phyloP scores from a whole-genome alignment of 2,113 vertebrate species.

The Pungitius pungitius region DNA sequence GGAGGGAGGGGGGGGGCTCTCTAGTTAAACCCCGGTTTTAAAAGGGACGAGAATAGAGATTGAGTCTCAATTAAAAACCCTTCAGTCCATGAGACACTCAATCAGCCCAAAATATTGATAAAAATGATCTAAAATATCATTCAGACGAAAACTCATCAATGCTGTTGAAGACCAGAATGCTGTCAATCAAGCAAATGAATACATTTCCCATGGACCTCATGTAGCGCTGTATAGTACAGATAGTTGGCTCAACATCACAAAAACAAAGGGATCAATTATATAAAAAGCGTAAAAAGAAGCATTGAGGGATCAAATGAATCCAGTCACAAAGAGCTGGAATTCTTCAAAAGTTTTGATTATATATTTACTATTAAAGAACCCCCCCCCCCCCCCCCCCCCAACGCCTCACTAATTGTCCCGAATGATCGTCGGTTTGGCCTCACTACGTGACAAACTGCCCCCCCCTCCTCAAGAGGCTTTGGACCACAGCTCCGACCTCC shows the following conservation, averaged over 20 bases:
- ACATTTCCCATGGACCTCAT: too few species aligned
- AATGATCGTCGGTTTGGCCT: slow-evolving; percentile 7
- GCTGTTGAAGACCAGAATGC: too few species aligned
- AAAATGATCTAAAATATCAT: not conserved
- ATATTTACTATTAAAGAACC: not conserved
- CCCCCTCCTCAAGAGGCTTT: slow-evolving; percentile 25
- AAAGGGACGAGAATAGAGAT: not conserved
- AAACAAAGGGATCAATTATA: too few species aligned
- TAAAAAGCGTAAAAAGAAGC: too few species aligned
- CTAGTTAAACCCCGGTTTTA: not conserved
- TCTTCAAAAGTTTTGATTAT: too few species aligned
- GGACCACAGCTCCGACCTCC: slow-evolving; percentile 10
- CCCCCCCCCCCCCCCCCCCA: not conserved
- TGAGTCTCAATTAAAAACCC: not conserved
- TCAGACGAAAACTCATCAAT: too few species aligned
- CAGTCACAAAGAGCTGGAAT: too few species aligned
- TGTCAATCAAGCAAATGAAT: too few species aligned
- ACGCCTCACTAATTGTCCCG: slow-evolving; percentile 25
- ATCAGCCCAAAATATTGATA: not conserved
- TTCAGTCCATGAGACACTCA: not conserved
- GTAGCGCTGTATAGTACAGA: too few species aligned
- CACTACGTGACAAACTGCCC: slow-evolving; percentile 29
- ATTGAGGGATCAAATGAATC: too few species aligned
- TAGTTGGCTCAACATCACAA: too few species aligned
- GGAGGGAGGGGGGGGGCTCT: not conserved